Base-by-base conservation (phyloP, 2,113 vertebrate species). In the Bungarus multicinctus region DNA sequence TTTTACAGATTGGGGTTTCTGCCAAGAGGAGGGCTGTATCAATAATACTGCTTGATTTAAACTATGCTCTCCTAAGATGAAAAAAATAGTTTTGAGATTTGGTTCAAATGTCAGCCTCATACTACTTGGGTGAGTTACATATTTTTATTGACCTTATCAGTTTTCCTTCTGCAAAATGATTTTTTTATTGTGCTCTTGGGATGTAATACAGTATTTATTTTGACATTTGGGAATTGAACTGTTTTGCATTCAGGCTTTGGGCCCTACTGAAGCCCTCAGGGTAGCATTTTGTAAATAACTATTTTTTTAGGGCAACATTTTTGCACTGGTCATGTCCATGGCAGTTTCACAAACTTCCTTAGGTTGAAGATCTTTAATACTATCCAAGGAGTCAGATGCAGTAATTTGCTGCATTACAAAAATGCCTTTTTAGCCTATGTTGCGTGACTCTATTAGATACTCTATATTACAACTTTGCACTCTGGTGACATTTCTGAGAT, bases 401-500 rank as follows among this genome's bases (percentile, higher is more conserved):
- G 2, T 47, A 39, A 39, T 25, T 12, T 87, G 93, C 16, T 39
- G 57, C 45, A 7, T 47, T 58, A 27, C 16, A 22, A 88, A 88
- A 1, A 45, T 87, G 16, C n/a, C 10, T 50, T 90, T 90, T 47
- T 57, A 55, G 20, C 10, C 14, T 22, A 47, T 86, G 3, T 91
- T 88, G 5, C 45, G n/a, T 54, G 34, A 53, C 39, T 27, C 27
- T 45, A 11, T 18, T 11, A 54, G 23, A 43, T 89, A 9, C 27
- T 0, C 43, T 43, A 34, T 64, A 91, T 91, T 47, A 94, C 94
- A 96, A 12, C 95, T 97, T 97, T 97, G 96, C 96, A 97, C 85
- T 95, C 95, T 94, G 96, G 87, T 95, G 96, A 16, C 94, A 93
- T 89, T 55, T 92, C 43, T 47, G 74, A 2, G 23, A 92, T 95